Evolutionary conservation across 1,140 invertebrate genomes (phyloP), one percentile per base, ranked within the genome.

Genomic region (Oncopodura yosiiana): DNA sequence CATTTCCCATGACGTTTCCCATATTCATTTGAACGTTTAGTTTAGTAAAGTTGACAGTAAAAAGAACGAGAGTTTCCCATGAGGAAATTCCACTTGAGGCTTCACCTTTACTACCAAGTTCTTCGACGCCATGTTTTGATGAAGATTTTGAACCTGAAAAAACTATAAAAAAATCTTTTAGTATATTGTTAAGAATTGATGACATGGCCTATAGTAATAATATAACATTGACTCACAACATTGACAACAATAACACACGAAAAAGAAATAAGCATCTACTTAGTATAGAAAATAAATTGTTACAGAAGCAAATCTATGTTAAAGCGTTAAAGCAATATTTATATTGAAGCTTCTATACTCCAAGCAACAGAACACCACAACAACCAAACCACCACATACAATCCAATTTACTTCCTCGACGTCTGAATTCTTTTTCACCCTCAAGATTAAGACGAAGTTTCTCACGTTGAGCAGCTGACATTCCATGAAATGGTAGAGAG

Each of bases 1-100:
- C 92, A 69, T 95, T 95, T 19, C 94, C 94, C 88, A 96, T 96
- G 1, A 96, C 92, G 69, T 96, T 97, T 18, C 92, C 91, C 89
- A 98, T 98, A 71, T 96, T 96, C 86, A 97, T 95, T 66, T 94
- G 89, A 16, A 97, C 86, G 70, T 95, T 94, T 21, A 97, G 74
- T 63, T 86, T 83, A 3, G 90, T 93, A 65, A 97, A 89, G 73
- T 95, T 96, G 11, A 97, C 83, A 1, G 90, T 89, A 75, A 96
- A 94, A 29, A 97, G 71, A 2, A 97, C 92, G 14, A 96, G 72
- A 3, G 93, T 96, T 71, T 96, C 90, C 94, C 93, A 97, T 12
- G 55, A 49, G 3, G 5, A 72, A 41, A 45, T 23, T 26, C 41
- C 51, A 38, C 49, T 36, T 14, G 38, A 45, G 12, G 18, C 23